Conservation (phyloP, 1,140 invertebrate genomes). For the Aleiodes sp. region DNA sequence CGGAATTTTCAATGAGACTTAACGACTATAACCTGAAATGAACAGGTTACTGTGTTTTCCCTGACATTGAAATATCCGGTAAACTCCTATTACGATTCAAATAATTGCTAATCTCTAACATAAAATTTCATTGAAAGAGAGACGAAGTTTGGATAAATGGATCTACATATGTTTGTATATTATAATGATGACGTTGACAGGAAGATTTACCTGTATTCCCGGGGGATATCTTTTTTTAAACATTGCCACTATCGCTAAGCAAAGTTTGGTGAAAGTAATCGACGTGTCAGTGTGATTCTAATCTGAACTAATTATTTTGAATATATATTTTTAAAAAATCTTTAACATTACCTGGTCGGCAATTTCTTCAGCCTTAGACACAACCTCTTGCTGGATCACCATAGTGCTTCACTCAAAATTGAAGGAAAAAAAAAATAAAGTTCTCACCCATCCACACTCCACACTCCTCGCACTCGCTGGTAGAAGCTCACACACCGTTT, state of each 20-base stretch:
- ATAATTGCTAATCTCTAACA: too few species aligned
- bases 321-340: slow-evolving; percentile 14
- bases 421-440: slow-evolving; percentile 49
- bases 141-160: too few species aligned
- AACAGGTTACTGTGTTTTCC: too few species aligned
- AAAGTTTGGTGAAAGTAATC: background rate
- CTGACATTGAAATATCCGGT: too few species aligned
- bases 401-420: slow-evolving; percentile 70
- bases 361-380: slow-evolving; percentile 91
- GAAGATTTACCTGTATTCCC: slow-evolving; percentile 33
- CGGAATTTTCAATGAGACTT: too few species aligned
- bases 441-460: slow-evolving; percentile 48
- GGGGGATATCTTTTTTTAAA: slow-evolving; percentile 40
- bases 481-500: slow-evolving; percentile 22
- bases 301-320: background rate
- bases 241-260: too few species aligned
- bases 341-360: slow-evolving; percentile 85
- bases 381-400: slow-evolving; percentile 86
- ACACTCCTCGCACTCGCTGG: slow-evolving; percentile 49
- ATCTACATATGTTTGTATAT: too few species aligned
- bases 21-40: too few species aligned
- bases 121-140: too few species aligned
- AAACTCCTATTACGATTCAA: too few species aligned
- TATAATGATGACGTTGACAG: slow-evolving; percentile 54
- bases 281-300: background rate